A percentile compares a stretch with the other conserved stretches of the same genome.
Conservation (phyloP, 2,888 invertebrate species). For the Archaeoteleia sp. region DNA sequence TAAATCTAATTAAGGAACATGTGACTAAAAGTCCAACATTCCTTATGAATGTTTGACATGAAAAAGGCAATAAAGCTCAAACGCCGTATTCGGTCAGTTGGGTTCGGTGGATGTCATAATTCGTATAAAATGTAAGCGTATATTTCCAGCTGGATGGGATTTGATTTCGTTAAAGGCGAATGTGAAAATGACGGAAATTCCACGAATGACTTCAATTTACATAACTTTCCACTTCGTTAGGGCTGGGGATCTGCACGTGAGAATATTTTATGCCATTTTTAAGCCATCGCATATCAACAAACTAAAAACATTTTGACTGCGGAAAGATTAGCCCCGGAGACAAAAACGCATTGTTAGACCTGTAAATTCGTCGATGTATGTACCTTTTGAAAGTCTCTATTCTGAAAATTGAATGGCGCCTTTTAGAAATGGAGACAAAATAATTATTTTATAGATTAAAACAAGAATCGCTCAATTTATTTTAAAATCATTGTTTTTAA, state of each 20-base stretch:
- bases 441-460: too few relatives aligned
- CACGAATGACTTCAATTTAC: conserved; percentile 57
- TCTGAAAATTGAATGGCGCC: too few relatives aligned
- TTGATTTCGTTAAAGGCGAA: conserved; percentile 31
- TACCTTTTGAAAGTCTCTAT: too few relatives aligned
- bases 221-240: conserved; percentile 56
- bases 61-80: too few relatives aligned
- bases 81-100: conserved; percentile 3
- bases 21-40: not conserved
- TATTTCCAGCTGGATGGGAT: conserved; percentile 20
- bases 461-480: too few relatives aligned
- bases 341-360: too few relatives aligned
- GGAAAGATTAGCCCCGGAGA: too few relatives aligned
- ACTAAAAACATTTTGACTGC: not conserved
- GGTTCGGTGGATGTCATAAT: conserved; percentile 1
- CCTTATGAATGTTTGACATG: not conserved
- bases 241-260: conserved; percentile 14
- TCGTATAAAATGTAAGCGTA: not conserved
- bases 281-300: not conserved
- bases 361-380: not conserved
- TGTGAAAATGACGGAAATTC: conserved; percentile 61
- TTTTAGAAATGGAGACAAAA: too few relatives aligned
- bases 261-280: conserved; percentile 9
- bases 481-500: too few relatives aligned
- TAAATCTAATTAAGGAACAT: not conserved